Evolutionary conservation across 2,888 invertebrate genomes (phyloP), one percentile per base, ranked within the genome.

Genomic region (Drosophila cognata): DNA sequence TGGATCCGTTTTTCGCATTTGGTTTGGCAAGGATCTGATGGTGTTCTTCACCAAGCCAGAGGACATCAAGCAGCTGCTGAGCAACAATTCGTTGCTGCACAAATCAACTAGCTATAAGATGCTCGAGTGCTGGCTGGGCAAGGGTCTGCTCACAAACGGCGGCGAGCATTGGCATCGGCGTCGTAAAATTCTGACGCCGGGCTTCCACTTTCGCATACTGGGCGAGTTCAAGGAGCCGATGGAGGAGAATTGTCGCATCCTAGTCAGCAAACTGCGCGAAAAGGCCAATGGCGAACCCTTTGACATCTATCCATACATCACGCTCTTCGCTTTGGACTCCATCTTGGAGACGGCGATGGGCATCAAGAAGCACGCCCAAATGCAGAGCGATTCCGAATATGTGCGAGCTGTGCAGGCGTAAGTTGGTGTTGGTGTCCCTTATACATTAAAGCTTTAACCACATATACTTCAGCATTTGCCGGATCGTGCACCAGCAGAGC

Each of bases 331-430:
- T 2, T 74, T 93, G 77, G 93, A 93, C 61, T 89, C 91, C 50
- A 93, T 93, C 35, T 92, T 92, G 57, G 93, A 97, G 93, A 96
- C 97, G 18, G 96, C 97, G 8, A 98, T 98, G 97, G 98, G 97
- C 2, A 94, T 95, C 36, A 94, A 94, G 65, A 94, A 97, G 7
- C 94, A 96, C 88, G 96, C 97, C 0, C 97, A 97, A 91, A 93
- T 94, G 59, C 93, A 96, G 83, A 94, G 94, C 33, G 94, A 96
- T 60, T 95, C 96, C 0, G 94, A 95, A 80, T 97, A 97, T 91
- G 96, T 97, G 0, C 94, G 94, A 79, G 95, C 96, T 8, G 95
- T 97, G 25, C 95, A 95, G 91, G 94, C 94, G 96, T 96, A 93
- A 94, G 95, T 94, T 25, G 25, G 8, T 16, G 7, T 8, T 43